A percentile compares a stretch with the other conserved stretches of the same genome.
These are phyloP conservation scores for Vesta saturnalis DNA, from an alignment of 2,888 invertebrate genomes.

Conservation along the genomic window DNA sequence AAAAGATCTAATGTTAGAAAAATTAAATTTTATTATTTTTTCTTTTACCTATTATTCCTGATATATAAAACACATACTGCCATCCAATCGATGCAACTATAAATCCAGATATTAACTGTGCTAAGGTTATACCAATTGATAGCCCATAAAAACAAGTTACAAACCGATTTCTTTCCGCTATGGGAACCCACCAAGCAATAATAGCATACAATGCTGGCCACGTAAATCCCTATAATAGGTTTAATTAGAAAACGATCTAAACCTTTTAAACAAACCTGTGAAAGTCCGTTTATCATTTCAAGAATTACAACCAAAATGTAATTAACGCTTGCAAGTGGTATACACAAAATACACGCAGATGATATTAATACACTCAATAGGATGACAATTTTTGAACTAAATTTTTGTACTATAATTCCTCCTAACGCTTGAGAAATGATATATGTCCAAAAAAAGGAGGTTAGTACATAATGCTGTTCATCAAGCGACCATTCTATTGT, in stretches of 20 bases:
- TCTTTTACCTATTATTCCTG: background rate
- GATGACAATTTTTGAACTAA: background rate
- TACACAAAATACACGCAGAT: background rate
- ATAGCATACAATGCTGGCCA: constrained; percentile 1
- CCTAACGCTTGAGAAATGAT: background rate
- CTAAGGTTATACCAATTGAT: background rate
- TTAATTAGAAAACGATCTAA: background rate
- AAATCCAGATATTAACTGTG: background rate
- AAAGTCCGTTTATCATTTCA: background rate
- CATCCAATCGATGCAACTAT: background rate
- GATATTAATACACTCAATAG: background rate
- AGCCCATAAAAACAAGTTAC: background rate
- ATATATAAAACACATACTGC: background rate
- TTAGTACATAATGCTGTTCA: background rate
- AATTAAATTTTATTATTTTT: background rate
- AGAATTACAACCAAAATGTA: background rate
- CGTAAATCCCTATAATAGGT: background rate
- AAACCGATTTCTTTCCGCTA: background rate
- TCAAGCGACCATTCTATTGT: background rate
- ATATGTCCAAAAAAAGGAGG: background rate
- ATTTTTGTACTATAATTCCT: background rate
- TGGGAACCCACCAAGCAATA: background rate
- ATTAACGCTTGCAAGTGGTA: background rate
- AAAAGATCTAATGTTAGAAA: background rate
- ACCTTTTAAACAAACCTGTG: background rate